Evolutionary conservation across 2,888 invertebrate species (phyloP).

Genomic region (Abscondita cerata): DNA sequence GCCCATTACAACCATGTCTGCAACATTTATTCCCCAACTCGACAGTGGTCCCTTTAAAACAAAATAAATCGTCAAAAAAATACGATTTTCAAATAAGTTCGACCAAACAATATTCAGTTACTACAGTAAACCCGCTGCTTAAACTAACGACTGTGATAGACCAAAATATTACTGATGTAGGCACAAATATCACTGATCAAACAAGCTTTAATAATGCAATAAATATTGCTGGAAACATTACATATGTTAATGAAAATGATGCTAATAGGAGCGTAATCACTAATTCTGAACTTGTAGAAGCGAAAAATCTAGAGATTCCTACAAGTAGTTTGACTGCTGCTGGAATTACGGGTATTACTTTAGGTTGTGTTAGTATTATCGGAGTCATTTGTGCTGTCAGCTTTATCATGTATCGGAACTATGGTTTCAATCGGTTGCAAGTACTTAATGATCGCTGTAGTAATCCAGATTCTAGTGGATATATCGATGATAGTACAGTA

Average conservation of each 20-base stretch:
- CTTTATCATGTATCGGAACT: conserved; percentile 72
- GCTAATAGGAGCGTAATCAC: conserved; percentile 33
- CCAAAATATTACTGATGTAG: conserved; percentile 44
- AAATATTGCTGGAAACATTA: conserved; percentile 48
- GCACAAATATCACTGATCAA: conserved; percentile 45
- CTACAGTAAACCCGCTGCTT: conserved; percentile 36
- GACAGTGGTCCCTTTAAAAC: conserved; percentile 19
- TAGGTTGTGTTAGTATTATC: conserved; percentile 70
- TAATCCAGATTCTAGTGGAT: conserved; percentile 86
- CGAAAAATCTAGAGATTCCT: conserved; percentile 31
- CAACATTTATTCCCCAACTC: conserved; percentile 14
- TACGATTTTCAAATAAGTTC: conserved; percentile 20
- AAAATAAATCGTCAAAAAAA: conserved; percentile 30
- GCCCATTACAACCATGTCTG: conserved; percentile 39
- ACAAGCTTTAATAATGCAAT: conserved; percentile 43
- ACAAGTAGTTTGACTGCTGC: conserved; percentile 52
- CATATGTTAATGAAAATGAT: conserved; percentile 39
- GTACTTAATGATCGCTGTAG: conserved; percentile 82
- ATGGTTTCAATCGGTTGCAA: conserved; percentile 83
- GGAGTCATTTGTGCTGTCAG: conserved; percentile 71
- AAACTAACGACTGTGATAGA: conserved; percentile 56
- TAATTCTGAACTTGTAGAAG: conserved; percentile 31
- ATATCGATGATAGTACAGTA: conserved; percentile 86
- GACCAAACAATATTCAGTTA: conserved; percentile 32
- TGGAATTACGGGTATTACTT: conserved; percentile 72